Base-by-base conservation (phyloP, 1,140 invertebrate species). In the Brachionus sp. region DNA sequence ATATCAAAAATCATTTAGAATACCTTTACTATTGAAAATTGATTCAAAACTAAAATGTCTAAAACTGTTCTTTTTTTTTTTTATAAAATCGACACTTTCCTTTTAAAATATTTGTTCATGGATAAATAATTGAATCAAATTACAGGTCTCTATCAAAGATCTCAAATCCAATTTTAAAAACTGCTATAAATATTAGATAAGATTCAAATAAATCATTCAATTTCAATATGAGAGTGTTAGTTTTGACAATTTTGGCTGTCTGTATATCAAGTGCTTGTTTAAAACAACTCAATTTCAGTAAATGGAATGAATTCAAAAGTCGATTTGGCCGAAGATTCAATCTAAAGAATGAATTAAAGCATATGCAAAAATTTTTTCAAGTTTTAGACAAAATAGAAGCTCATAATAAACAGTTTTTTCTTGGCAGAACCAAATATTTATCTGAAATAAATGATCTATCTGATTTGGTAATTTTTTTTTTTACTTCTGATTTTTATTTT, bases 301-400 rank as follows among this genome's bases (percentile, higher is more conserved):
- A 70, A 70, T 70, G 66, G 66, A 33, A 70, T 13, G n/a, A 70
- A 37, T 70, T 35, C n/a, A 70, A 70, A 39, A 13, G 2, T 12
- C 12, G 19, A 42, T 37, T 37, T 37, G 66, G 66, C 13, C 35
- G 33, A 42, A 70, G 37, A 16, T 37, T 70, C 16, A 7, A 19
- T 2, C 7, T 9, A 23, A 70, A 70, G 5, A 13, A 23, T 37
- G 66, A 70, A 37, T 7, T 35, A n/a, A 70, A 70, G 9, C 25
- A 37, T n/a, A 70, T 70, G 66, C 29, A 70, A 70, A 70, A 37
- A 42, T 70, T 70, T 19, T 70, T 70, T n/a, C 1, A 70, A 7
- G 37, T 37, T 37, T 70, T 70, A 7, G 25, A 33, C 3, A 70
- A 70, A 70, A 70, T 70, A 2, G 66, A 19, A 37, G 12, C 2